Percentiles rank a stretch among this genome's conserved stretches.
These are phyloP conservation scores for Paraescarpia echinospica DNA, from an alignment of 1,140 invertebrate genomes.

Conservation along the genomic window DNA sequence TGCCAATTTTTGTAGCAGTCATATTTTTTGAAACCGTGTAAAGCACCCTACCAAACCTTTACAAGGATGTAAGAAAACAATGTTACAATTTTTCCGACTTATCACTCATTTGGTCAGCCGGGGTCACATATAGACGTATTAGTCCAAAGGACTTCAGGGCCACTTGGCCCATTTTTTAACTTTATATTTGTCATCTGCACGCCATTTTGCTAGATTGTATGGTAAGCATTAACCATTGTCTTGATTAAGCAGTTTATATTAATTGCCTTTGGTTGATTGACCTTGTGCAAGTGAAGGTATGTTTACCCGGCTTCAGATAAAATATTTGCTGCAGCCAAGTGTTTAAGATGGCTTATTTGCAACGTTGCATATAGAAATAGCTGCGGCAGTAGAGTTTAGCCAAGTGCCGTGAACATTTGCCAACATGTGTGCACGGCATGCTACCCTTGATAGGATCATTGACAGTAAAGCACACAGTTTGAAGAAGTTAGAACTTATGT, in stretches of 20 bases:
- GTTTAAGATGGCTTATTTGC: not conserved
- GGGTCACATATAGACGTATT: too few species aligned
- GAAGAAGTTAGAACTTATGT: not conserved
- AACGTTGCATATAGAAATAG: not conserved
- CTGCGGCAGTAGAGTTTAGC: not conserved
- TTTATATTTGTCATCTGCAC: not conserved
- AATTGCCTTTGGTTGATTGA: not conserved
- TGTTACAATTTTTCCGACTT: too few species aligned
- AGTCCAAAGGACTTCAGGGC: too few species aligned
- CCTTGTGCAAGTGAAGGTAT: not conserved
- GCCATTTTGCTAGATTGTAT: not conserved
- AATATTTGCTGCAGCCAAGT: not conserved
- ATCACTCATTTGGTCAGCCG: too few species aligned
- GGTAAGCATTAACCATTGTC: not conserved
- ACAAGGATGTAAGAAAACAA: too few species aligned
- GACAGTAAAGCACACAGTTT: not conserved
- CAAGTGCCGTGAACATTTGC: not conserved
- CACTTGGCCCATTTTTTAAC: too few species aligned
- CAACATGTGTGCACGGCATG: not conserved
- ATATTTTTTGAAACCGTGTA: too few species aligned
- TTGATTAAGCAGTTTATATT: not conserved
- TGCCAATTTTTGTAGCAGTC: too few species aligned
- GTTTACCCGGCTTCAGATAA: not conserved
- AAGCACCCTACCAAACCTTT: too few species aligned
- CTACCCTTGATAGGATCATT: not conserved